phyloP scores from a whole-genome alignment of 2,888 invertebrate genomes.

The Epistrophella euchroma region DNA sequence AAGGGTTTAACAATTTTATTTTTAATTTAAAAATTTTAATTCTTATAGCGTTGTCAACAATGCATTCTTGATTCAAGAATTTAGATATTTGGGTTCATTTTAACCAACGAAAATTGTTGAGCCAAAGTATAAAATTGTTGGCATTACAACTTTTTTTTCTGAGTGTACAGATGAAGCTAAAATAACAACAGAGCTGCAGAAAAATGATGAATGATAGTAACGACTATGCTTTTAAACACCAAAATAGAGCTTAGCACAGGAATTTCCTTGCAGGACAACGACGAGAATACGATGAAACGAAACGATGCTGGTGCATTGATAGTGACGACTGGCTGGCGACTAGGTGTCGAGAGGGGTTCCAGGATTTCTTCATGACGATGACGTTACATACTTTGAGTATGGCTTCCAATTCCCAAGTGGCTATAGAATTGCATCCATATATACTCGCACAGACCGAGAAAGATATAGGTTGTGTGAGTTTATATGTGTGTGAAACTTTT shows the following conservation, averaged over 20 bases:
- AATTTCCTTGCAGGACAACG: background rate
- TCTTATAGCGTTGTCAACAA: too few species aligned
- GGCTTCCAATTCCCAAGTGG: constrained; percentile 48
- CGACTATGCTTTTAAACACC: constrained; percentile 13
- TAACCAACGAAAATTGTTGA: too few species aligned
- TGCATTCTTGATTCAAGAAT: too few species aligned
- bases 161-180: background rate
- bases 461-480: background rate
- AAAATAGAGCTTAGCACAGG: constrained; percentile 22
- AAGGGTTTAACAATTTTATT: too few species aligned
- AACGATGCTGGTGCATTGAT: background rate
- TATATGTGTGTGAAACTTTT: constrained; percentile 39
- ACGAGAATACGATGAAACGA: background rate
- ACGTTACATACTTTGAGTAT: constrained; percentile 44
- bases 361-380: constrained; percentile 19
- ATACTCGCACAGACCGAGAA: background rate
- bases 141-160: too few species aligned
- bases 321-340: background rate
- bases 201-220: constrained; percentile 37
- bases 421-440: constrained; percentile 45
- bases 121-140: too few species aligned
- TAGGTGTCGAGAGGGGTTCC: background rate
- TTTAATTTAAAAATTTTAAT: too few species aligned
- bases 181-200: background rate
- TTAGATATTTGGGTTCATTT: too few species aligned